These are phyloP conservation scores for Yponomeuta cagnagella DNA, from an alignment of 2,888 invertebrate genomes.

Conservation along the genomic window DNA sequence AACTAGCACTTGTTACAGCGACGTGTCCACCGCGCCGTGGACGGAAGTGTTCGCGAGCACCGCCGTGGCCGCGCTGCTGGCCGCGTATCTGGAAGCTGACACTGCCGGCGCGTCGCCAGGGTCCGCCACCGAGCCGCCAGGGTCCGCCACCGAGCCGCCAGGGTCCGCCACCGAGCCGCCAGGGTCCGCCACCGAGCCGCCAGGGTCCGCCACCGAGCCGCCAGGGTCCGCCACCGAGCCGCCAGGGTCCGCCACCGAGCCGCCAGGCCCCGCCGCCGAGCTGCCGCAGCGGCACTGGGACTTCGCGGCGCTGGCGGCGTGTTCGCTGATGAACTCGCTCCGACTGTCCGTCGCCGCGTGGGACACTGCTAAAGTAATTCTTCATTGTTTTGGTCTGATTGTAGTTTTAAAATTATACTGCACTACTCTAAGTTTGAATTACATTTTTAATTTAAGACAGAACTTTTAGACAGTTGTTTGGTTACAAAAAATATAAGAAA, in stretches of 20 bases:
- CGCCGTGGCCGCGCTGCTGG: slow-evolving; percentile 31
- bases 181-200: slow-evolving; percentile 59
- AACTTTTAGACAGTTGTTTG: too few species aligned
- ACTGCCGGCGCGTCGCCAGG: slow-evolving; percentile 78
- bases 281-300: slow-evolving; percentile 78
- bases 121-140: slow-evolving; percentile 68
- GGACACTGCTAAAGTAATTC: slow-evolving; percentile 63
- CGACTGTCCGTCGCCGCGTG: slow-evolving; percentile 48
- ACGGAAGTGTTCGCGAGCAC: slow-evolving; percentile 31
- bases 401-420: not conserved
- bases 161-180: slow-evolving; percentile 63
- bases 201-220: slow-evolving; percentile 51
- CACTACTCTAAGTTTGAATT: too few species aligned
- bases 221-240: slow-evolving; percentile 69
- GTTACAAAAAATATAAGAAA: too few species aligned
- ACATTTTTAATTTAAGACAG: too few species aligned
- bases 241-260: slow-evolving; percentile 38
- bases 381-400: not conserved
- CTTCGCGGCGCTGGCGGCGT: slow-evolving; percentile 81
- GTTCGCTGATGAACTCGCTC: slow-evolving; percentile 79
- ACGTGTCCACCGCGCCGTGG: slow-evolving; percentile 28
- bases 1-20: slow-evolving; percentile 18
- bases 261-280: slow-evolving; percentile 74
- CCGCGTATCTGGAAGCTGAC: slow-evolving; percentile 24
- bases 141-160: slow-evolving; percentile 33